Evolutionary conservation across 2,113 vertebrate genomes (phyloP).

Genomic region (Prietella phreatophila): DNA sequence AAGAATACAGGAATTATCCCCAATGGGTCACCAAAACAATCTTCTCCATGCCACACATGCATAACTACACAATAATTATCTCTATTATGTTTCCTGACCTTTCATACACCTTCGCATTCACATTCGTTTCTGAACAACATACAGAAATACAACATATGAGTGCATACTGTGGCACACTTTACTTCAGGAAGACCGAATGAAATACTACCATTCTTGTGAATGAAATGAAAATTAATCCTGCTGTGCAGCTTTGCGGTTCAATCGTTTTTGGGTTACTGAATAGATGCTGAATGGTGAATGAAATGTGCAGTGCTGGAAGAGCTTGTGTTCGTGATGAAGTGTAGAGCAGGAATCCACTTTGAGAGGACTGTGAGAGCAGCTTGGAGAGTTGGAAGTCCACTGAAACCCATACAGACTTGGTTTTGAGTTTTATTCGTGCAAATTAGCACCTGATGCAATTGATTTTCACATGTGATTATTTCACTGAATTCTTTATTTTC

Average conservation of each 20-base stretch:
- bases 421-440: neutral
- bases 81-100: neutral
- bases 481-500: too few species aligned
- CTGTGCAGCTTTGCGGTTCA: neutral
- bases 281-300: neutral
- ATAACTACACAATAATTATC: neutral
- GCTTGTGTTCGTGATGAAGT: neutral
- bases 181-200: constrained; percentile 5
- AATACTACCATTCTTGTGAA: neutral
- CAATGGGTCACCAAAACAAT: neutral
- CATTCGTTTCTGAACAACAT: neutral
- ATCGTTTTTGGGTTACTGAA: neutral
- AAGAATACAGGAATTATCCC: constrained; percentile 4
- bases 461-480: too few species aligned
- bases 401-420: neutral
- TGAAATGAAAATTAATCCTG: constrained; percentile 9
- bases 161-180: neutral
- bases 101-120: neutral
- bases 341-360: neutral
- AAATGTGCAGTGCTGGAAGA: neutral
- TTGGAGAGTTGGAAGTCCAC: neutral
- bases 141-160: neutral
- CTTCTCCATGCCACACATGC: neutral
- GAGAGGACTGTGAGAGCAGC: neutral
- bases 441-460: neutral